These are phyloP conservation scores for Budorcas taxicolor DNA, from an alignment of 2,113 vertebrate species.

Conservation along the genomic window DNA sequence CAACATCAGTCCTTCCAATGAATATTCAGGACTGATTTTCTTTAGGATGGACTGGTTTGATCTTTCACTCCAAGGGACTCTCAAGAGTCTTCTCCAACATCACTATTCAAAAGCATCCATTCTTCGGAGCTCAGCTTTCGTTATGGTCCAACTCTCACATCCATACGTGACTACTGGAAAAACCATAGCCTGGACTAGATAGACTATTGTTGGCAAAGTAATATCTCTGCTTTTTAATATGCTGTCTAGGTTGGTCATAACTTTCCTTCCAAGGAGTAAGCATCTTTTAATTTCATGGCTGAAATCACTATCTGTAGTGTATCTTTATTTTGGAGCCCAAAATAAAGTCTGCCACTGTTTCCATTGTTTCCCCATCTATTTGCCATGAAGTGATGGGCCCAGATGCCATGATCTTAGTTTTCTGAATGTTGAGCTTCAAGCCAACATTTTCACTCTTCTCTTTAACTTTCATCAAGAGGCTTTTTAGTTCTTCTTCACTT, in stretches of 20 bases:
- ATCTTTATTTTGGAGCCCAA: not conserved
- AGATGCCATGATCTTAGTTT: not conserved
- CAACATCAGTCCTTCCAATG: not conserved
- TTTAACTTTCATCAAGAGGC: not conserved
- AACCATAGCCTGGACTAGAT: not conserved
- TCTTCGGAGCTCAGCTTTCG: not conserved
- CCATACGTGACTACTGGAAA: not conserved
- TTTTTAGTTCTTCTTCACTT: not conserved
- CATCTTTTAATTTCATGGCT: not conserved
- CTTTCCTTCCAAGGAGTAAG: not conserved
- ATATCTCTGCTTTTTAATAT: not conserved
- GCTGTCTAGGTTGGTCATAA: not conserved
- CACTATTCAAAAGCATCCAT: not conserved
- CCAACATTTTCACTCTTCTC: not conserved
- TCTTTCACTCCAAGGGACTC: not conserved
- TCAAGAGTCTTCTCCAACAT: not conserved
- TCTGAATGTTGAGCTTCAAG: not conserved
- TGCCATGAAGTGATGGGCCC: not conserved
- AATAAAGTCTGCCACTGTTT: not conserved
- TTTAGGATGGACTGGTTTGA: not conserved
- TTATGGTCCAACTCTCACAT: not conserved
- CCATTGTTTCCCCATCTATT: not conserved
- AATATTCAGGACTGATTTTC: not conserved
- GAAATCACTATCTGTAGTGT: not conserved
- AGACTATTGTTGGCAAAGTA: not conserved